Evolutionary conservation across 1,140 invertebrate species (phyloP).

Genomic region (Macrobrachium rosenbergii): DNA sequence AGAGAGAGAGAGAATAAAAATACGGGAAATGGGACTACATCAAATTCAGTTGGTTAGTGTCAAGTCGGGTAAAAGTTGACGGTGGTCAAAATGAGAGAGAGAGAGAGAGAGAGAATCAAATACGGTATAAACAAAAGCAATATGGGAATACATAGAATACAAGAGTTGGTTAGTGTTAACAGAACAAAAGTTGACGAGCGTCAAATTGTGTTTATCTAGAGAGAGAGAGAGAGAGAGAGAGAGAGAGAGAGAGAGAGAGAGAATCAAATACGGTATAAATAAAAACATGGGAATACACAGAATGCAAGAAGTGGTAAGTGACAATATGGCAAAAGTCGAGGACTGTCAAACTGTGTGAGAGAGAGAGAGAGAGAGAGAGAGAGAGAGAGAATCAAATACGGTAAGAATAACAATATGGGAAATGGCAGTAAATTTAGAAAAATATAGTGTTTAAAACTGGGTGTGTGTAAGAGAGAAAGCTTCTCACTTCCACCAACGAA

Average conservation of each 20-base stretch:
- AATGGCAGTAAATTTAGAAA: too few relatives aligned
- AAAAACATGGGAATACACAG: not conserved
- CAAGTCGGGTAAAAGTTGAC: not conserved
- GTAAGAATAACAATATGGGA: too few relatives aligned
- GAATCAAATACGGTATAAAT: not conserved
- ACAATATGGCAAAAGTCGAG: too few relatives aligned
- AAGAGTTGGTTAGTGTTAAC: not conserved
- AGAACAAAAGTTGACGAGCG: too few relatives aligned
- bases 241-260: too few relatives aligned
- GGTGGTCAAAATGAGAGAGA: not conserved
- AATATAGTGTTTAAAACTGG: too few relatives aligned
- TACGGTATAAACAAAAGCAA: not conserved
- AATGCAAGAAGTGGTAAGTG: not conserved
- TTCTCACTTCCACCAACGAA: too few relatives aligned
- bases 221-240: constrained; percentile 35
- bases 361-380: constrained; percentile 31
- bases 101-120: not conserved
- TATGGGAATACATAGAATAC: not conserved
- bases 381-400: constrained; percentile 3
- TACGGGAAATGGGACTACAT: too few relatives aligned
- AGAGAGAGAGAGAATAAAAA: too few relatives aligned
- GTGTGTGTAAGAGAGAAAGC: too few relatives aligned
- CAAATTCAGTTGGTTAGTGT: too few relatives aligned
- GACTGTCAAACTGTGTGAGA: too few relatives aligned
- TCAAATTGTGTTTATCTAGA: not conserved